Base-by-base conservation (phyloP, 2,113 vertebrate species). In the Myotis davidii region DNA sequence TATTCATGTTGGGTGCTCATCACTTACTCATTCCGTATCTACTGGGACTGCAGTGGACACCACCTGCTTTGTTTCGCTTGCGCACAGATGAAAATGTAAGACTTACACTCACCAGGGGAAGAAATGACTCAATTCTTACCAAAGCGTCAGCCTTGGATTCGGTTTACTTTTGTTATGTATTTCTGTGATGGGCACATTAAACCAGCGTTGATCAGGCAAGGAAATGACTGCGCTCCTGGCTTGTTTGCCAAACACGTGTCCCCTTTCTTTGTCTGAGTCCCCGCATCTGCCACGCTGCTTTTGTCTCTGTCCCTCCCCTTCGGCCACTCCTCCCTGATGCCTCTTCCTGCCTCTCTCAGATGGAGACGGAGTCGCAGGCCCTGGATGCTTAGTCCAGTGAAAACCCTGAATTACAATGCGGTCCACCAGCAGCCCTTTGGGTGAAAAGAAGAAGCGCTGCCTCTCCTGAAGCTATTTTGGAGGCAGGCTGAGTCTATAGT, bases 261-360 rank as follows among this genome's bases (percentile, higher is more conserved):
- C 39, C 77, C 70, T 27, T 69, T 87, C 52, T 95, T 90, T 98
- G 95, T 89, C 81, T 85, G 77, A 3, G 86, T 76, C 29, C 17
- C 76, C 64, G 50, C 20, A 34, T 77, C 84, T 52, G 65, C 73
- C 48, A 25, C 13, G 2, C 17, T 52, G 85, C 69, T 83, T 88
- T 88, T 86, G 34, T 48, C 83, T 29, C 9, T 48, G 32, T 27
- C 0, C 11, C 37, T 27, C 0, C 11, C 1, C 0, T 18, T 50
- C n/a, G 45, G 64, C 72, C 86, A 52, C 78, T 87, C 67, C 88
- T 48, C 73, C n/a, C 29, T 85, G 8, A 32, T 85, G 54, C 52
- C 69, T 1, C 70, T 84, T 59, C 56, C 70, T 14, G 0, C 12
- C 10, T 50, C 74, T 77, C 72, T 45, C 45, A n/a, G n/a, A n/a